These are phyloP conservation scores for Hesperophylax magnus DNA, from an alignment of 1,140 invertebrate genomes.

Conservation along the genomic window DNA sequence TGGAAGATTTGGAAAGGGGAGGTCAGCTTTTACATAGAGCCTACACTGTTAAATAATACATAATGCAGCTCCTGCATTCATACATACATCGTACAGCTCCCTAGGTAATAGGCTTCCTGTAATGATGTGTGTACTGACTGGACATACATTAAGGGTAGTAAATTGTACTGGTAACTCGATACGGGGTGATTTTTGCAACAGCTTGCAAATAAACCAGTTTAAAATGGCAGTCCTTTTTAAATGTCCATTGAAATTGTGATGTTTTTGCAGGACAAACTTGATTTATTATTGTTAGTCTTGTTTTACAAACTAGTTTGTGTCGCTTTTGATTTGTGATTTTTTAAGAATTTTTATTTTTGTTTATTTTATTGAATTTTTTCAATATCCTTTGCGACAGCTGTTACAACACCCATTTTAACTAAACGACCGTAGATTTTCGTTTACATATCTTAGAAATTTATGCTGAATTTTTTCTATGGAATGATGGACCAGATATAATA, in stretches of 20 bases:
- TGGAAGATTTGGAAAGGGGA: constrained; percentile 24
- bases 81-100: not conserved
- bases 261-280: constrained; percentile 26
- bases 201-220: constrained; percentile 40
- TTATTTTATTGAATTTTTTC: no score
- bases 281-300: constrained; percentile 7
- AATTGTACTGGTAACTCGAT: not conserved
- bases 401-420: no score
- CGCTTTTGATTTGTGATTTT: not conserved
- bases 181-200: constrained; percentile 22
- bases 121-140: not conserved
- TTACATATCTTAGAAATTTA: no score
- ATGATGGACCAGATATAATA: no score
- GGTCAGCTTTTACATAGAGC: constrained; percentile 45
- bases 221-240: not conserved
- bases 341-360: not conserved
- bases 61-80: constrained; percentile 27
- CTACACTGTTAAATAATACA: constrained; percentile 5
- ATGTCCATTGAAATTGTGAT: not conserved
- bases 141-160: constrained; percentile 15
- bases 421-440: no score
- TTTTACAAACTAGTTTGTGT: not conserved
- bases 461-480: no score
- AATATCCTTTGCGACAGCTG: no score
- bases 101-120: not conserved